These are phyloP conservation scores for Drosophila macrothrix DNA, from an alignment of 2,888 invertebrate genomes.

Conservation along the genomic window DNA sequence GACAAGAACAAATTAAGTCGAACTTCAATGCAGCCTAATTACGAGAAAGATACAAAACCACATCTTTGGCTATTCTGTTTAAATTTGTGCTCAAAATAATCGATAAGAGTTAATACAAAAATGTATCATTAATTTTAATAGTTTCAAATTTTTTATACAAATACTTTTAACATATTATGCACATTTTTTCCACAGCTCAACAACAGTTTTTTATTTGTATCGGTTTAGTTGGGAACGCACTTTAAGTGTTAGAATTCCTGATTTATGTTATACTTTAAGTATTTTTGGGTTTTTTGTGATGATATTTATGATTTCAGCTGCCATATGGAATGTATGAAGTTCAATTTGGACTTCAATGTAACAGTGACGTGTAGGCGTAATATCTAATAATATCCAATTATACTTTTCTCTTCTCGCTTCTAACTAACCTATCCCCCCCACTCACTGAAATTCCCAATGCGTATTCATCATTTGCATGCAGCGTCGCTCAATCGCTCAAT, in stretches of 20 bases:
- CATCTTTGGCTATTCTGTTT: neutral
- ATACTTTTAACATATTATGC: neutral
- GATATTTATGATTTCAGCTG: neutral
- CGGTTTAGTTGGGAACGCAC: neutral
- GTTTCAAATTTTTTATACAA: neutral
- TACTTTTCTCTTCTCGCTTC: neutral
- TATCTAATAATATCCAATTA: neutral
- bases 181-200: neutral
- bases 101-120: neutral
- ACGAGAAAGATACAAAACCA: neutral
- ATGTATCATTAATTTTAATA: neutral
- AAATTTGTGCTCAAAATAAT: neutral
- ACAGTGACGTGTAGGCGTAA: neutral
- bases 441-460: conserved; percentile 11
- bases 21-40: neutral
- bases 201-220: neutral
- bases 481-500: conserved; percentile 8
- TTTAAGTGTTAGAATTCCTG: neutral
- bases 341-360: neutral
- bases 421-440: too few relatives aligned
- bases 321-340: neutral
- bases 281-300: neutral
- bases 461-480: conserved; percentile 37
- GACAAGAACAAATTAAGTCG: neutral
- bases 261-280: neutral